phyloP scores from a whole-genome alignment of 2,113 vertebrate genomes.

The Petrocephalus zakoni region DNA sequence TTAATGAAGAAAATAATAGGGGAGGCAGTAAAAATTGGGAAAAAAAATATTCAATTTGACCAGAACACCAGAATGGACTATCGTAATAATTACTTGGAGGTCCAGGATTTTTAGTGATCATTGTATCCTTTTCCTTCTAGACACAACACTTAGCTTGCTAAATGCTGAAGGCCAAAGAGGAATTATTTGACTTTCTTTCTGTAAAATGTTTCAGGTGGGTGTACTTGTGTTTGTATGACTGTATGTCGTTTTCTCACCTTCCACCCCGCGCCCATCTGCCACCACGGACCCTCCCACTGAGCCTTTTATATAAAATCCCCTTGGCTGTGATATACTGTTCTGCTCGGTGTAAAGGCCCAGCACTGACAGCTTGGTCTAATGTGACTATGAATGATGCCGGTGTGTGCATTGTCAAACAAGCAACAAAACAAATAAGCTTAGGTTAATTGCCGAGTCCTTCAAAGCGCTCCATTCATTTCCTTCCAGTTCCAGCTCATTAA shows the following conservation, averaged over 20 bases:
- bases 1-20: neutral
- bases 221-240: conserved; percentile 3
- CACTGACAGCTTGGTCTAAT: neutral
- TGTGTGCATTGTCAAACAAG: conserved; percentile 7
- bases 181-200: neutral
- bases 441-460: neutral
- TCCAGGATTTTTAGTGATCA: neutral
- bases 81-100: neutral
- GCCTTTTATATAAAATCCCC: neutral
- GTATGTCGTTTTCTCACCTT: neutral
- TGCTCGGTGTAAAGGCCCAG: neutral
- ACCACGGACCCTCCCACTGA: neutral
- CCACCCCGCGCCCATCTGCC: neutral
- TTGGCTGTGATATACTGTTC: neutral
- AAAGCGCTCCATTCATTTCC: conserved; percentile 4
- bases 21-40: neutral
- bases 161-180: neutral
- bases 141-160: neutral
- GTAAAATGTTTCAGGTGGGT: neutral
- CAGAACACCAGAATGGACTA: neutral
- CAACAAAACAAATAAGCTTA: neutral
- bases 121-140: neutral
- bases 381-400: neutral
- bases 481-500: conserved; percentile 26
- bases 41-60: neutral